phyloP scores from a whole-genome alignment of 2,797 vertebrate genomes.

The Lepidocolaptes lacrymiger region DNA sequence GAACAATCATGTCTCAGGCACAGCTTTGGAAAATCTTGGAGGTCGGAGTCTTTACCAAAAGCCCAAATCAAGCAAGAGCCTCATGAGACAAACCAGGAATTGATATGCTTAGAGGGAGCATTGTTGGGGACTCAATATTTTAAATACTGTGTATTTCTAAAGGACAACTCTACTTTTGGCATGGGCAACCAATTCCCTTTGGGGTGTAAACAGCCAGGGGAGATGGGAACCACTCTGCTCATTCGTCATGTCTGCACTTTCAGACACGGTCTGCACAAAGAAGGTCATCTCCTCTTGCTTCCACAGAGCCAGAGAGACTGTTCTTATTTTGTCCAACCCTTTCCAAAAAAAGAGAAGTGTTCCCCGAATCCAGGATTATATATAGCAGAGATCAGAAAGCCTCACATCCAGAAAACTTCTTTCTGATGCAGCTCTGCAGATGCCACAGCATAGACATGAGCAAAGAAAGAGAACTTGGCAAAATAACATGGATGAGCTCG shows the following conservation, averaged over 20 bases:
- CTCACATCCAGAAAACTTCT: slow-evolving; percentile 42
- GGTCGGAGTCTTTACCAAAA: background rate
- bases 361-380: slow-evolving; percentile 9
- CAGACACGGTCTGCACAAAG: background rate
- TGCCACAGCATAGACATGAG: slow-evolving; percentile 58
- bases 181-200: background rate
- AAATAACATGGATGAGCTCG: slow-evolving; percentile 67
- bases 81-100: background rate
- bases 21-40: background rate
- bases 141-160: background rate
- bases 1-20: background rate
- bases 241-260: background rate
- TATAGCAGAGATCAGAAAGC: slow-evolving; percentile 43
- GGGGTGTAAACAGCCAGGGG: background rate
- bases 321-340: slow-evolving; percentile 27
- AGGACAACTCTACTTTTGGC: background rate
- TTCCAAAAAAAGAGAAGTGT: background rate
- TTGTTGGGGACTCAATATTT: background rate
- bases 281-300: slow-evolving; percentile 19
- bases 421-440: slow-evolving; percentile 59
- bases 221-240: background rate
- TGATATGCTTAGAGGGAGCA: background rate
- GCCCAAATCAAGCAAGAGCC: background rate
- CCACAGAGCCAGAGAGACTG: background rate
- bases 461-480: slow-evolving; percentile 63